These are phyloP conservation scores for Hippoglossus hippoglossus DNA, from an alignment of 2,797 vertebrate species.

Conservation along the genomic window DNA sequence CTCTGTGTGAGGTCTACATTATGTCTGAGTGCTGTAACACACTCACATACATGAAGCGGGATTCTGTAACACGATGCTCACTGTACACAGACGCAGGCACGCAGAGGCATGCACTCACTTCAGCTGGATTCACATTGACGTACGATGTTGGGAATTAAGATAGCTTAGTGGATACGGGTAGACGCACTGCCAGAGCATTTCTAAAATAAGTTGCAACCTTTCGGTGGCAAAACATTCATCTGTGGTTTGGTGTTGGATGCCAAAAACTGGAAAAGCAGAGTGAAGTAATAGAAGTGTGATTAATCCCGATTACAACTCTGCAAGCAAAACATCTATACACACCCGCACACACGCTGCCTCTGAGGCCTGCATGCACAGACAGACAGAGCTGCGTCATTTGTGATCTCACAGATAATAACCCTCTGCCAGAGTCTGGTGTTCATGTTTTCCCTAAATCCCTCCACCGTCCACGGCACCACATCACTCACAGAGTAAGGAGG, in stretches of 20 bases:
- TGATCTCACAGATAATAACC: slow-evolving; percentile 56
- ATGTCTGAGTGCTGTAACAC: slow-evolving; percentile 3
- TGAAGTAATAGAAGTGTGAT: slow-evolving; percentile 34
- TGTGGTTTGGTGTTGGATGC: slow-evolving; percentile 20
- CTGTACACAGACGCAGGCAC: slow-evolving; percentile 52
- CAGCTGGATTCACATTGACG: slow-evolving; percentile 48
- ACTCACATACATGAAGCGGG: slow-evolving; percentile 17
- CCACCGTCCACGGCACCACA: slow-evolving; percentile 27
- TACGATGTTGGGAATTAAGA: slow-evolving; percentile 50
- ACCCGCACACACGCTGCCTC: slow-evolving; percentile 28
- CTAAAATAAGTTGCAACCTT: slow-evolving; percentile 50
- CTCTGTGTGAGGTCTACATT: slow-evolving; percentile 42
- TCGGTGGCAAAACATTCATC: slow-evolving; percentile 44
- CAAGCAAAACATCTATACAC: slow-evolving; percentile 41
- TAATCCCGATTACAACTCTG: slow-evolving; percentile 46
- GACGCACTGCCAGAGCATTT: slow-evolving; percentile 34
- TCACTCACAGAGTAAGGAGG: slow-evolving; percentile 20
- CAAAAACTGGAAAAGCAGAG: slow-evolving; percentile 24
- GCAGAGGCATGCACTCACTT: slow-evolving; percentile 49
- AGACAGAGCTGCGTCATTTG: slow-evolving; percentile 45
- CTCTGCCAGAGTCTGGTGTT: slow-evolving; percentile 42
- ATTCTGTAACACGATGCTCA: slow-evolving; percentile 56
- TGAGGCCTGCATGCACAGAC: slow-evolving; percentile 50
- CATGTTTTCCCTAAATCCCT: slow-evolving; percentile 42
- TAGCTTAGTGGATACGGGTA: slow-evolving; percentile 44